phyloP scores from a whole-genome alignment of 2,113 vertebrate genomes.

The Muscicapa adusta region DNA sequence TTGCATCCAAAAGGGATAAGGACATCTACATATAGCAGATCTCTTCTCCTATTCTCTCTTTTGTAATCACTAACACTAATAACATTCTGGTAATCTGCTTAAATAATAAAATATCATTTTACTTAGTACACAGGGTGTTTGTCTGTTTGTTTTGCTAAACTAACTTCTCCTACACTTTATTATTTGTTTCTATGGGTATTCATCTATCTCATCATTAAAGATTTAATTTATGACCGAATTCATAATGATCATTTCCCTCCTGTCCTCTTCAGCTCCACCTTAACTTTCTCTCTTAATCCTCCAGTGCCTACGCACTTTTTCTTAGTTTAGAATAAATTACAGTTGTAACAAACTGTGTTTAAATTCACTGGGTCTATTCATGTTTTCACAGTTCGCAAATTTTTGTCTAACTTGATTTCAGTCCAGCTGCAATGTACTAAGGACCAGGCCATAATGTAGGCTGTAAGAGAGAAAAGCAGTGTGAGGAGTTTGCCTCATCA shows the following conservation, averaged over 20 bases:
- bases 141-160: not conserved
- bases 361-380: not conserved
- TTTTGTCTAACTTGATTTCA: not conserved
- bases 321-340: not conserved
- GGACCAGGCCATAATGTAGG: not conserved
- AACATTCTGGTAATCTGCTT: not conserved
- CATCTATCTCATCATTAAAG: not conserved
- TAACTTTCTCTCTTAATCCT: not conserved
- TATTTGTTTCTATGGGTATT: not conserved
- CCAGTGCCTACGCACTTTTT: accelerated
- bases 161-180: not conserved
- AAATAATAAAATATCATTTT: not conserved
- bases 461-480: not conserved
- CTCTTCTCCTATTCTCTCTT: not conserved
- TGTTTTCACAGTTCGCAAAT: not conserved
- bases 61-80: not conserved
- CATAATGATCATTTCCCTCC: not conserved
- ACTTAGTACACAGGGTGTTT: not conserved
- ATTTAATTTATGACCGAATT: not conserved
- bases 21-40: not conserved
- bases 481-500: not conserved
- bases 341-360: not conserved
- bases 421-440: not conserved
- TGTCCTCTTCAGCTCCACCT: accelerated
- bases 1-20: not conserved